phyloP scores from a whole-genome alignment of 2,797 vertebrate species.

The Sebastes iracundus region DNA sequence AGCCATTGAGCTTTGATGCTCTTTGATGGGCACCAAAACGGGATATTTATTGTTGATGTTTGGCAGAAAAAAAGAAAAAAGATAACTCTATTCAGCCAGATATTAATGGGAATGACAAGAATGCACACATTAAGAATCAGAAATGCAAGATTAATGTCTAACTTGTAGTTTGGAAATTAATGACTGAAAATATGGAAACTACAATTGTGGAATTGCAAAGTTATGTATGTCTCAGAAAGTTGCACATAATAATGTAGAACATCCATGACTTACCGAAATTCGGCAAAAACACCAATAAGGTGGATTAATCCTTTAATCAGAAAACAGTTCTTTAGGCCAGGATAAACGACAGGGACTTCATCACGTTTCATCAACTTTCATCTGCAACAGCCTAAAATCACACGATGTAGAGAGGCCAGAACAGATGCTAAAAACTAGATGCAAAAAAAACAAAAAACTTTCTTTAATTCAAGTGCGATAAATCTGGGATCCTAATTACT shows the following conservation, averaged over 20 bases:
- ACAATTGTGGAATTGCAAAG: neutral
- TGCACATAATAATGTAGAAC: neutral
- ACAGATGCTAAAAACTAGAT: neutral
- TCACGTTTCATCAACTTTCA: neutral
- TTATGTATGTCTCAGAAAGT: neutral
- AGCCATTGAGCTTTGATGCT: neutral
- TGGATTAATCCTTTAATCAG: neutral
- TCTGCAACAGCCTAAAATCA: neutral
- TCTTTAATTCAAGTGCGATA: neutral
- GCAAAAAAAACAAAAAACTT: neutral
- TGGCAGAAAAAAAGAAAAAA: neutral
- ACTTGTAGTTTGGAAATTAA: neutral
- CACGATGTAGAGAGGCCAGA: neutral
- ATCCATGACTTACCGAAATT: neutral
- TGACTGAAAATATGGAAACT: neutral
- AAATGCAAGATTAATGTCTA: neutral
- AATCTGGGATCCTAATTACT: slow-evolving; percentile 10
- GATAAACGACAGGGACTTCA: neutral
- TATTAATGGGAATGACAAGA: neutral
- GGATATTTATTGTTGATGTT: neutral
- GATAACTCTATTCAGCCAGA: neutral
- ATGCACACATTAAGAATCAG: neutral
- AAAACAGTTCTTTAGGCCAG: neutral
- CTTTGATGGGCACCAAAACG: neutral
- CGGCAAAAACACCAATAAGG: neutral